A percentile compares a stretch with the other conserved stretches of the same genome.
Evolutionary conservation across 1,140 invertebrate genomes (phyloP).

Genomic region (Spodoptera litura): DNA sequence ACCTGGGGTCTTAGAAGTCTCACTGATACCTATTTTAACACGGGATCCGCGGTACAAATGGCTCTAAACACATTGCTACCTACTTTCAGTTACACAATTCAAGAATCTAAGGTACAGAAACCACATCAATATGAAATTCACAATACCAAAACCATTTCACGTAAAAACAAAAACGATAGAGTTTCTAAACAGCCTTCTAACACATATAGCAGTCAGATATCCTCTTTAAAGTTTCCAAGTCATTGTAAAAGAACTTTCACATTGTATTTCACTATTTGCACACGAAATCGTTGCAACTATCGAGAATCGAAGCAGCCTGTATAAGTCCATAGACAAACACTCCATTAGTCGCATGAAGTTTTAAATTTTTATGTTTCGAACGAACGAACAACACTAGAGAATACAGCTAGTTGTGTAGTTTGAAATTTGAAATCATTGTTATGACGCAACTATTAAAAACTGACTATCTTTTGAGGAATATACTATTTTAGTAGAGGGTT

Average conservation of each 20-base stretch:
- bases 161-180: neutral
- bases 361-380: conserved; percentile 1
- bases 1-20: too few relatives aligned
- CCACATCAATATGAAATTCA: neutral
- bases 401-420: neutral
- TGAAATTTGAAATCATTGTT: neutral
- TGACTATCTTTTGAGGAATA: too few relatives aligned
- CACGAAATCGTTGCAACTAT: neutral
- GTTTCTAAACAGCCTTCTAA: neutral
- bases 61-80: too few relatives aligned
- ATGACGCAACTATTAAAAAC: too few relatives aligned
- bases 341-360: neutral
- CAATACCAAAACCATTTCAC: neutral
- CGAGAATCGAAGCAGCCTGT: neutral
- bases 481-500: too few relatives aligned
- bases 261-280: conserved; percentile 8
- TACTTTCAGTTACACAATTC: too few relatives aligned
- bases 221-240: conserved; percentile 6
- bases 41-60: too few relatives aligned
- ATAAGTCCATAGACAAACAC: neutral
- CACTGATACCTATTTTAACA: too few relatives aligned
- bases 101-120: neutral
- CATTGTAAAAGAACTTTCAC: conserved; percentile 14
- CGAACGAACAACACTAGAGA: neutral
- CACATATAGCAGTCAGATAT: neutral